Evolutionary conservation across 2,888 invertebrate genomes (phyloP), one percentile per base, ranked within the genome.

Genomic region (Archaeoteleia sp.): DNA sequence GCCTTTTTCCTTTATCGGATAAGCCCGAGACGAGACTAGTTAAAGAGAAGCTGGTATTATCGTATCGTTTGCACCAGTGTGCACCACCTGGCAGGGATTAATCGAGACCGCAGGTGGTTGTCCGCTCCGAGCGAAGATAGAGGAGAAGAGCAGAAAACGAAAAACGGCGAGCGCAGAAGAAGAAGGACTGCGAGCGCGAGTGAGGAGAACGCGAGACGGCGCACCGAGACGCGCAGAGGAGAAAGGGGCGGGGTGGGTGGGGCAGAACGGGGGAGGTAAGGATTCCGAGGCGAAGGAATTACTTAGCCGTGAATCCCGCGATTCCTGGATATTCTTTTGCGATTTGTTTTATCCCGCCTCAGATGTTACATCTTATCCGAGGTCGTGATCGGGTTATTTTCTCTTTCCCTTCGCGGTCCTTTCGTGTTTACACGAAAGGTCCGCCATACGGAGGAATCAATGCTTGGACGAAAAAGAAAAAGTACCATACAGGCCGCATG

Each of bases 31-130:
- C 34, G 15, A 30, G 45, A 45, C 40, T 12, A 49, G 48, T 48
- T 40, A 49, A 57, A 42, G 61, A 32, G 58, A 39, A 63, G 42
- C 48, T 23, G 63, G 51, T 29, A 67, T 67, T 63, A 58, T 32
- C 32, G 53, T 63, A 63, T 58, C 62, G 54, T 43, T 49, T 46
- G 55, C 40, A 54, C 35, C 35, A 12, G 20, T 34, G 37, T 9
- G 29, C 57, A 35, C 42, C 69, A 65, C 54, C 62, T 66, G 65
- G 69, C 57, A 53, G 40, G 51, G 65, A 63, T 69, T 61, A 65
- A 63, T 63, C 65, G 60, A 51, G 67, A 63, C 48, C 61, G 68
- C 68, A 69, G 70, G 70, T 62, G 70, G 57, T 48, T 63, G 37
- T 45, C 43, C 54, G 48, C n/a, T 40, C 32, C 32, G 42, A 49